Conservation (phyloP, 2,888 invertebrate species). For the Villa cingulata region DNA sequence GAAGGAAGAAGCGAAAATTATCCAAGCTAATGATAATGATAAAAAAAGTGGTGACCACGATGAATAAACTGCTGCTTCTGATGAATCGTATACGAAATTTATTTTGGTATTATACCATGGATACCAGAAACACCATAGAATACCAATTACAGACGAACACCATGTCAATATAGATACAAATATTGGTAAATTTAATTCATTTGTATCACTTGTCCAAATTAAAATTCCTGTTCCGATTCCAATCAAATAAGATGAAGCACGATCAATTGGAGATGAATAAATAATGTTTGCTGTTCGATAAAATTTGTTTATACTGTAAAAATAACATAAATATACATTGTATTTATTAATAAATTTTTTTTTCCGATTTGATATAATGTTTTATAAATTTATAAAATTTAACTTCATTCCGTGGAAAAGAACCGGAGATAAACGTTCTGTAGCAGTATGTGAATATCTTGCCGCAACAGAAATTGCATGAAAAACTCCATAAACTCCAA, state of each 20-base stretch:
- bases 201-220: background rate
- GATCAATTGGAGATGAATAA: constrained; percentile 46
- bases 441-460: constrained; percentile 45
- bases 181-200: constrained; percentile 2
- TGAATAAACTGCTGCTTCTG: constrained; percentile 49
- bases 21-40: constrained; percentile 47
- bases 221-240: constrained; percentile 49
- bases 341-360: background rate
- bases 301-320: constrained; percentile 48
- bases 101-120: constrained; percentile 44
- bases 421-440: constrained; percentile 48
- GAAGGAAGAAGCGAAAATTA: constrained; percentile 36
- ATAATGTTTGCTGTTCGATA: constrained; percentile 53
- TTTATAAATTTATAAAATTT: constrained; percentile 15
- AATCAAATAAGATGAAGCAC: constrained; percentile 51
- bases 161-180: constrained; percentile 20
- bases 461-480: constrained; percentile 47
- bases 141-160: constrained; percentile 20
- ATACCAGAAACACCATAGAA: constrained; percentile 44
- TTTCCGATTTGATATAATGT: background rate
- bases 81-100: constrained; percentile 45
- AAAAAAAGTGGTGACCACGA: constrained; percentile 50
- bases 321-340: background rate
- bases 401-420: constrained; percentile 59
- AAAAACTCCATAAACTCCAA: constrained; percentile 41